Conservation (phyloP, 30 jellyfish, hydroid and myxozoan genomes). For the Aurelia sp. region DNA sequence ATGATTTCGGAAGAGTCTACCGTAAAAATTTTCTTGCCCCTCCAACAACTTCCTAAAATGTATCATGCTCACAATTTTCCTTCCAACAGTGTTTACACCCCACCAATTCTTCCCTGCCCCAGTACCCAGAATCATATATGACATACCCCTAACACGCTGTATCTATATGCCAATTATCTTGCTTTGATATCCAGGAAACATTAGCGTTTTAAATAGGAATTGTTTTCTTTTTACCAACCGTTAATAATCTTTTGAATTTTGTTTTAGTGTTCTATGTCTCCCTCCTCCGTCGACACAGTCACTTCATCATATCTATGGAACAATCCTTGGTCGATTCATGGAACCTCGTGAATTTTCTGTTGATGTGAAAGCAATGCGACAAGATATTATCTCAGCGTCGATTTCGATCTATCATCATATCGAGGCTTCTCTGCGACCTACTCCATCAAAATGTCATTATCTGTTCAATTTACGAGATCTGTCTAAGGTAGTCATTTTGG, state of each 20-base stretch:
- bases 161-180: too few species aligned
- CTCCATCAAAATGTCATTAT: slow-evolving; percentile 87
- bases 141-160: too few species aligned
- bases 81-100: too few species aligned
- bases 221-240: too few species aligned
- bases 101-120: too few species aligned
- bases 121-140: too few species aligned
- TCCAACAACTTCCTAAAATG: too few species aligned
- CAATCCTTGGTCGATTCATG: slow-evolving; percentile 75
- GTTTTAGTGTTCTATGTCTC: slow-evolving; percentile 78
- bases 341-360: slow-evolving; percentile 74
- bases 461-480: slow-evolving; percentile 84
- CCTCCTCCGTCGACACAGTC: slow-evolving; percentile 84
- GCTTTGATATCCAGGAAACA: too few species aligned
- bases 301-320: slow-evolving; percentile 82
- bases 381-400: slow-evolving; percentile 69
- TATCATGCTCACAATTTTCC: too few species aligned
- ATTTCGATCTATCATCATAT: slow-evolving; percentile 62
- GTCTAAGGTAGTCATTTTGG: slow-evolving; percentile 62
- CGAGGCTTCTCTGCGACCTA: slow-evolving; percentile 60
- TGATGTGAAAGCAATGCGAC: slow-evolving; percentile 66
- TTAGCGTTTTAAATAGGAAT: too few species aligned
- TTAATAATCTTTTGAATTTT: neutral
- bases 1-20: too few species aligned
- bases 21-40: too few species aligned